These are phyloP conservation scores for Ophioninae sp. DNA, from an alignment of 2,888 invertebrate species.

Conservation along the genomic window DNA sequence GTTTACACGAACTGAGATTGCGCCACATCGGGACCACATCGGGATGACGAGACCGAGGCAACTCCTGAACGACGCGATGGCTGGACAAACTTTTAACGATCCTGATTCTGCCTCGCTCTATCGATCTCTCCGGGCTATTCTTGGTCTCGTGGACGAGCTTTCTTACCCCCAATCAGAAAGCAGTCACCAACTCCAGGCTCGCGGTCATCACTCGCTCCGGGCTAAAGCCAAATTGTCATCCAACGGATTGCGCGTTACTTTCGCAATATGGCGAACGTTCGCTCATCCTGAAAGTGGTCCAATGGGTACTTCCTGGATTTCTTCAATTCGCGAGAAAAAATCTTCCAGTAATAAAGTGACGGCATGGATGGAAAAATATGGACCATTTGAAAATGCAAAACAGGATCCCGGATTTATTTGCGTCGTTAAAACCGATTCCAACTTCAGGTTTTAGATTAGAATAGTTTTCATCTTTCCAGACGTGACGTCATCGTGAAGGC, in stretches of 20 bases:
- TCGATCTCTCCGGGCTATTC: slow-evolving; percentile 2
- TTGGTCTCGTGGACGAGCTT: not conserved
- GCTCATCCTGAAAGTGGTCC: not conserved
- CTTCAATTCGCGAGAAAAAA: slow-evolving; percentile 2
- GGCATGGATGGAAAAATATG: no score
- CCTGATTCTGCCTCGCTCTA: slow-evolving; percentile 32
- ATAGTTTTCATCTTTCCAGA: no score
- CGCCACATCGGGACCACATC: not conserved
- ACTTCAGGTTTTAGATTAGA: no score
- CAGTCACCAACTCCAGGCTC: slow-evolving; percentile 50
- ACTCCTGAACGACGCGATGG: slow-evolving; percentile 35
- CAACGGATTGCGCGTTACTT: slow-evolving; percentile 51
- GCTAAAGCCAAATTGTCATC: slow-evolving; percentile 41
- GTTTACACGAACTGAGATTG: slow-evolving; percentile 25
- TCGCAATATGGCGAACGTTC: not conserved
- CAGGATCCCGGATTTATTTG: no score
- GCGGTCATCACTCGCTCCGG: not conserved
- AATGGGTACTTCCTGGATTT: not conserved
- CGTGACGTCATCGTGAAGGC: no score
- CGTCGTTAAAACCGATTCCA: no score
- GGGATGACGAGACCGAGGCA: slow-evolving; percentile 15
- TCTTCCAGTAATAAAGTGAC: not conserved
- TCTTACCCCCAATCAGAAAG: slow-evolving; percentile 53
- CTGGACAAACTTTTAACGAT: slow-evolving; percentile 55
- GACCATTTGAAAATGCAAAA: no score